Evolutionary conservation across 1,140 invertebrate species (phyloP).

Genomic region (Uloborus diversus): DNA sequence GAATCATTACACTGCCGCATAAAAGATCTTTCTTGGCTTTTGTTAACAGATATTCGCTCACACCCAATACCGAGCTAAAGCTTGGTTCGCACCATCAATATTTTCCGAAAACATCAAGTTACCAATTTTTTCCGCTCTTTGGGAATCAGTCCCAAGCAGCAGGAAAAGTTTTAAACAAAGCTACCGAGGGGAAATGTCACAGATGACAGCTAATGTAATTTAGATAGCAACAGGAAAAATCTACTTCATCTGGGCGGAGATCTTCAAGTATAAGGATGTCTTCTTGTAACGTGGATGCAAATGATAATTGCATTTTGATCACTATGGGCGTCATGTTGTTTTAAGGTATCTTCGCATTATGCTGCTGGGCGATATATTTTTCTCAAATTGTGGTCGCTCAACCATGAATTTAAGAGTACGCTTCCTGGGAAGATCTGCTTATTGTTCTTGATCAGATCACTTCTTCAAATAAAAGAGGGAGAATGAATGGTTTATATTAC

Average conservation of each 20-base stretch:
- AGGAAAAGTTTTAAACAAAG: constrained; percentile 30
- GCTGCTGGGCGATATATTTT: constrained; percentile 15
- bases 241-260: constrained; percentile 42
- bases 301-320: constrained; percentile 53
- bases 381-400: constrained; percentile 29
- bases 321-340: constrained; percentile 53
- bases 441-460: too few relatives aligned
- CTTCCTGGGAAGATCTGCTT: too few relatives aligned
- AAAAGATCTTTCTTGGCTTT: too few relatives aligned
- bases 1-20: too few relatives aligned
- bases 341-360: constrained; percentile 46
- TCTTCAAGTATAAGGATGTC: constrained; percentile 38
- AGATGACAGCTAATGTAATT: constrained; percentile 50
- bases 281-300: constrained; percentile 40
- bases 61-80: too few relatives aligned
- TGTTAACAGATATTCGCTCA: too few relatives aligned
- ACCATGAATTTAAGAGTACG: constrained; percentile 18
- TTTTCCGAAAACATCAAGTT: background rate
- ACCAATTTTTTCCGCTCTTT: constrained; percentile 43
- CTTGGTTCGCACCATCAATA: background rate
- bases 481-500: too few relatives aligned
- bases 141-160: constrained; percentile 25
- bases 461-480: too few relatives aligned
- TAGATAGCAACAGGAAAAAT: constrained; percentile 50
- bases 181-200: constrained; percentile 4